Percentiles rank a stretch among this genome's conserved stretches.
Evolutionary conservation across 2,797 vertebrate species (phyloP).

Genomic region (Mormyrus hasselquistii): DNA sequence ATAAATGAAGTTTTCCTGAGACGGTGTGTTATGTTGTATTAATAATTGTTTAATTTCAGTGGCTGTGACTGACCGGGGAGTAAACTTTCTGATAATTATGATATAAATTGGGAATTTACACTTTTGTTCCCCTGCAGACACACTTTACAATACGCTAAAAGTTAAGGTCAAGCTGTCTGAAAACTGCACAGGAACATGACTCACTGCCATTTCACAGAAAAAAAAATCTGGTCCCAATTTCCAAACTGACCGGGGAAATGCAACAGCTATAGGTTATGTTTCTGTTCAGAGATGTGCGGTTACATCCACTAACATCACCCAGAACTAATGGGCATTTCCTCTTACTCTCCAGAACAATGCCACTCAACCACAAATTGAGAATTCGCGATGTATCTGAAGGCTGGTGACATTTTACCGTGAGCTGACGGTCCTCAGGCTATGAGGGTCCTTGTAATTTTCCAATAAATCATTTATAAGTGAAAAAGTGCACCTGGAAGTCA

Average conservation of each 20-base stretch:
- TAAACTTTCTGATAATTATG: not conserved
- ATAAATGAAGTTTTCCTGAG: not conserved
- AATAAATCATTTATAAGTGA: not conserved
- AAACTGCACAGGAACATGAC: not conserved
- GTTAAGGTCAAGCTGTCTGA: not conserved
- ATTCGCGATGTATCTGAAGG: not conserved
- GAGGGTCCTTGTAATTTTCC: not conserved
- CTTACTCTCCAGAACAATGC: not conserved
- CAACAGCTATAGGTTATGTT: not conserved
- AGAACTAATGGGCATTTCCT: not conserved
- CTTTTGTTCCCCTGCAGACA: not conserved
- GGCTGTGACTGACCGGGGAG: not conserved
- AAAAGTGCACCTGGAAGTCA: not conserved
- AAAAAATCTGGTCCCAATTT: not conserved
- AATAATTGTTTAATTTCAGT: not conserved
- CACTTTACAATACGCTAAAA: not conserved
- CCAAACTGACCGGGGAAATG: not conserved
- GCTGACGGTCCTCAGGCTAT: not conserved
- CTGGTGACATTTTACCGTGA: not conserved
- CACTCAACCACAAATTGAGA: not conserved
- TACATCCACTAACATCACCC: not conserved
- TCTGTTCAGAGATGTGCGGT: not conserved
- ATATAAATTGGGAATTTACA: not conserved
- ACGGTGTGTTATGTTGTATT: not conserved
- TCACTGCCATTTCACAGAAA: not conserved